Conservation (phyloP, 2,888 invertebrate species). For the Lithophane ornitopus region DNA sequence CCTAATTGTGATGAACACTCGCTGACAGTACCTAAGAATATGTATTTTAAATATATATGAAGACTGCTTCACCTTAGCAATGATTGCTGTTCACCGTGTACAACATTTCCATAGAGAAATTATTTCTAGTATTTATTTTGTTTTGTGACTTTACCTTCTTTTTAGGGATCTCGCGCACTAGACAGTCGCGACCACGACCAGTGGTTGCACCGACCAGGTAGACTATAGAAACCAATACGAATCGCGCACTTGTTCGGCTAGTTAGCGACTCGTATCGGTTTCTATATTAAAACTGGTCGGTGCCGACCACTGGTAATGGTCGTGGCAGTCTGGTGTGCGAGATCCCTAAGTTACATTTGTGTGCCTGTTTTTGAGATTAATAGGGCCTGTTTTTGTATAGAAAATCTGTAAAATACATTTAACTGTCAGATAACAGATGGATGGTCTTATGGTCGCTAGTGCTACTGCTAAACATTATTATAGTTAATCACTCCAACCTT, state of each 20-base stretch:
- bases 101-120: constrained; percentile 15
- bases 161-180: background rate
- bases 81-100: constrained; percentile 2
- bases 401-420: background rate
- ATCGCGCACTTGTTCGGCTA: no score
- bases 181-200: no score
- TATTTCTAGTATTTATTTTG: constrained; percentile 1
- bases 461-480: background rate
- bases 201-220: no score
- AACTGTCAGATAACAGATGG: no score
- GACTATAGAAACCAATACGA: no score
- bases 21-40: constrained; percentile 18
- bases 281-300: no score
- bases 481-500: no score
- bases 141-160: constrained; percentile 2
- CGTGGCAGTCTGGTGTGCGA: no score
- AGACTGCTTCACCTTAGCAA: constrained; percentile 9
- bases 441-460: no score
- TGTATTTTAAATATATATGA: constrained; percentile 14
- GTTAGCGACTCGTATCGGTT: no score
- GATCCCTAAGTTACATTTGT: background rate
- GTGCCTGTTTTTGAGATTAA: no score
- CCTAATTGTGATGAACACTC: constrained; percentile 25
- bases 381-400: background rate
- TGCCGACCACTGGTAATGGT: no score